phyloP scores from a whole-genome alignment of 2,113 vertebrate genomes.

The Apteryx owenii region DNA sequence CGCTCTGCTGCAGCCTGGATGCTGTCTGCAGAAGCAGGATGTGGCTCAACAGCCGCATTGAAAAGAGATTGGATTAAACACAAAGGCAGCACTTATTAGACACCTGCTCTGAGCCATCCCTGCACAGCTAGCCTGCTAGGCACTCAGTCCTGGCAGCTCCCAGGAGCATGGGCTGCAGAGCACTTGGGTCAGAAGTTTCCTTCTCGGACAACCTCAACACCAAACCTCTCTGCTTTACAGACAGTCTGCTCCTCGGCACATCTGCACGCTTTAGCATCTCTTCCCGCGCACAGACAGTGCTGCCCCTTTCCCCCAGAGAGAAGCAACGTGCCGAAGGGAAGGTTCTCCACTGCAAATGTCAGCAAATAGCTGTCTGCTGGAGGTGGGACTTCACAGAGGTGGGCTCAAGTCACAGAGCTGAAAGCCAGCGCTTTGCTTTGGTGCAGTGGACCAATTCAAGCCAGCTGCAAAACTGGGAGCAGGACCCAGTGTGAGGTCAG shows the following conservation, averaged over 20 bases:
- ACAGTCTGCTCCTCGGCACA: not conserved
- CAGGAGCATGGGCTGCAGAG: not conserved
- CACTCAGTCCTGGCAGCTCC: constrained; percentile 19
- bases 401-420: not conserved
- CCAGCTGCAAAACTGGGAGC: not conserved
- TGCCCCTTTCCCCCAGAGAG: not conserved
- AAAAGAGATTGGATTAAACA: too few relatives aligned
- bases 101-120: too few relatives aligned
- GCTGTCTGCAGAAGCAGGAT: too few relatives aligned
- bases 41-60: too few relatives aligned
- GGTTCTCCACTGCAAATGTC: not conserved
- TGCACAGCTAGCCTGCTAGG: too few relatives aligned
- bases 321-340: not conserved
- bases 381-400: not conserved
- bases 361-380: not conserved
- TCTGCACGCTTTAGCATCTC: not conserved
- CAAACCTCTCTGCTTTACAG: not conserved
- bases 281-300: not conserved
- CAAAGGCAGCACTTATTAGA: too few relatives aligned
- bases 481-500: not conserved
- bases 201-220: not conserved
- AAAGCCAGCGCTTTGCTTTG: not conserved
- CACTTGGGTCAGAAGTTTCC: not conserved
- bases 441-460: not conserved
- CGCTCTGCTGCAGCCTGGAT: too few relatives aligned